phyloP scores from a whole-genome alignment of 2,888 invertebrate genomes.

The Drosophila helvetica region DNA sequence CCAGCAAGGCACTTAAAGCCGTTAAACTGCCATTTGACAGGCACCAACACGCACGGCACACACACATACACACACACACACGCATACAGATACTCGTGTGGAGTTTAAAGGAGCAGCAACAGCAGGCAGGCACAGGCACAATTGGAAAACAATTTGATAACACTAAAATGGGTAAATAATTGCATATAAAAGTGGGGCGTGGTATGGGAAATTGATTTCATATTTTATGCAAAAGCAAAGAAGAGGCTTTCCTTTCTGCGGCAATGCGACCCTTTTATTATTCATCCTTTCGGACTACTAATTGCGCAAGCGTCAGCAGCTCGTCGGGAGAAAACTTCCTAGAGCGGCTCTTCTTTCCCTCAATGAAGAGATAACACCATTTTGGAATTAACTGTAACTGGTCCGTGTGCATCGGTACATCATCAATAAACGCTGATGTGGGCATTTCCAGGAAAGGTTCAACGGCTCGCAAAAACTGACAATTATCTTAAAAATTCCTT shows the following conservation, averaged over 20 bases:
- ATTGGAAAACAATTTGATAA: constrained; percentile 44
- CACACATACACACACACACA: too few species aligned
- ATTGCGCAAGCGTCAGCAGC: too few species aligned
- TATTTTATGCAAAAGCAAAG: constrained; percentile 24
- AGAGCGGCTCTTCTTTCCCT: too few species aligned
- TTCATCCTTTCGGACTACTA: too few species aligned
- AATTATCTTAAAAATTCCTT: too few species aligned
- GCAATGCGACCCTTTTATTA: not conserved
- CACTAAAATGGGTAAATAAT: constrained; percentile 51
- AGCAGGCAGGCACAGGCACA: constrained; percentile 13
- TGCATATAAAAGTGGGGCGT: constrained; percentile 24
- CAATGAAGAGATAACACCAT: too few species aligned
- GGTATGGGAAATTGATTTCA: constrained; percentile 23
- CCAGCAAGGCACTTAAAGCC: constrained; percentile 35
- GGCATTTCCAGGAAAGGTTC: too few species aligned
- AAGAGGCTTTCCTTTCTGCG: not conserved
- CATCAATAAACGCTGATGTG: too few species aligned
- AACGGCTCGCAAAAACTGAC: too few species aligned
- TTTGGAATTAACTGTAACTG: too few species aligned
- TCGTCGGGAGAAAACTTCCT: too few species aligned
- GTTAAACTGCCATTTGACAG: constrained; percentile 69
- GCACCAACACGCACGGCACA: constrained; percentile 26
- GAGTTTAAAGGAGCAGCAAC: constrained; percentile 40
- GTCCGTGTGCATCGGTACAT: too few species aligned
- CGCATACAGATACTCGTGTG: constrained; percentile 6